Evolutionary conservation across 1,140 invertebrate species (phyloP).

Genomic region (Drosophila neocordata): DNA sequence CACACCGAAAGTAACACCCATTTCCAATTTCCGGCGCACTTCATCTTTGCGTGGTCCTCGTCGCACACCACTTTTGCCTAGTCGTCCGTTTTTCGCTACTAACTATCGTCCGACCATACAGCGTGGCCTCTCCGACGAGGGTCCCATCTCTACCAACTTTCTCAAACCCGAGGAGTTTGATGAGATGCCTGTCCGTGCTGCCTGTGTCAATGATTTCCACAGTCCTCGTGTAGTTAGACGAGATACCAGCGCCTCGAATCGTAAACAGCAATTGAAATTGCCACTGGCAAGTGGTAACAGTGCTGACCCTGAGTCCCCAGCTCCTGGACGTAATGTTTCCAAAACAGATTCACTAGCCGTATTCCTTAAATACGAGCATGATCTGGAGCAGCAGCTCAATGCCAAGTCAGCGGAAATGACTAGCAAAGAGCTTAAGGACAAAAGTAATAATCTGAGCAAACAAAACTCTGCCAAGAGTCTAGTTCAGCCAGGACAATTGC

Average conservation of each 20-base stretch:
- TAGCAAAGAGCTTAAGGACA: conserved; percentile 80
- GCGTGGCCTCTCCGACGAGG: conserved; percentile 80
- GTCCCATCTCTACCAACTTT: conserved; percentile 81
- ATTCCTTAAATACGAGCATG: conserved; percentile 81
- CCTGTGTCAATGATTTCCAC: conserved; percentile 77
- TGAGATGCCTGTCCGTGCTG: conserved; percentile 80
- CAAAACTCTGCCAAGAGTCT: conserved; percentile 79
- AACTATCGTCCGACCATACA: conserved; percentile 80
- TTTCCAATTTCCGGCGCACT: conserved; percentile 75
- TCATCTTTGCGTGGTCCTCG: conserved; percentile 74
- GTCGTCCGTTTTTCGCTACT: conserved; percentile 72
- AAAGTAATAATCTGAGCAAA: conserved; percentile 80
- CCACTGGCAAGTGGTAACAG: conserved; percentile 23
- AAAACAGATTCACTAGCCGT: conserved; percentile 81
- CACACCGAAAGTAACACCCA: conserved; percentile 27
- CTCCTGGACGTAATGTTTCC: conserved; percentile 46
- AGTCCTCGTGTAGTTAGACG: conserved; percentile 74
- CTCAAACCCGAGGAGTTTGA: conserved; percentile 81
- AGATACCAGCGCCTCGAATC: conserved; percentile 73
- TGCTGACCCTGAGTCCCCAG: conserved; percentile 1
- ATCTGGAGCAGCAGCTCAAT: conserved; percentile 73
- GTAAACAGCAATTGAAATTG: conserved; percentile 67
- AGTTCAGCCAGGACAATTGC: conserved; percentile 51
- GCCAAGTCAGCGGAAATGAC: conserved; percentile 58
- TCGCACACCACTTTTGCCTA: conserved; percentile 62